A percentile compares a stretch with the other conserved stretches of the same genome.
phyloP scores from a whole-genome alignment of 2,888 invertebrate genomes.

The Nemapogon koenigi region DNA sequence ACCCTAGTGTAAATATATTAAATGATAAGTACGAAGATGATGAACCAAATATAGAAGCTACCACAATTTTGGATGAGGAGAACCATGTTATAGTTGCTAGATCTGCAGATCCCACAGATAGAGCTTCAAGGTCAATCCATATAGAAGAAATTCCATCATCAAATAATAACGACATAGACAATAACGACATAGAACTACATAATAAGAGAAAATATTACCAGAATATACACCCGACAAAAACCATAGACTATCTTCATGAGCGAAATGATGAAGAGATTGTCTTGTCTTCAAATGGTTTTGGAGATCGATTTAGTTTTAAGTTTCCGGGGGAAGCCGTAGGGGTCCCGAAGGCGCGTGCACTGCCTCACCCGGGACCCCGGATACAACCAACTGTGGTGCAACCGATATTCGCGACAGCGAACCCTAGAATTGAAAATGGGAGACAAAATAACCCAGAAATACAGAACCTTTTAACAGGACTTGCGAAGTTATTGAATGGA shows the following conservation, averaged over 20 bases:
- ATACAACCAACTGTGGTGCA: conserved; percentile 60
- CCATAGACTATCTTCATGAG: conserved; percentile 34
- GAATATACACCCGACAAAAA: conserved; percentile 65
- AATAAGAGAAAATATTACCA: conserved; percentile 50
- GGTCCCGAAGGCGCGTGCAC: conserved; percentile 76
- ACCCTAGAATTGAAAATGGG: conserved; percentile 42
- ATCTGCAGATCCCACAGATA: conserved; percentile 58
- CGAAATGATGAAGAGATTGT: conserved; percentile 41
- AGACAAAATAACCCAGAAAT: conserved; percentile 69
- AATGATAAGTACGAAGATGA: conserved; percentile 28
- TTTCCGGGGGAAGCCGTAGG: conserved; percentile 78
- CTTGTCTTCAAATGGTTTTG: conserved; percentile 42
- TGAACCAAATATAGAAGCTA: conserved; percentile 19
- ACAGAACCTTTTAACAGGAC: conserved; percentile 89
- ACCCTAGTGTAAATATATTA: conserved; percentile 40
- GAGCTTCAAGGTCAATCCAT: conserved; percentile 58
- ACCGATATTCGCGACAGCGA: conserved; percentile 59
- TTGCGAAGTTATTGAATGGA: conserved; percentile 86
- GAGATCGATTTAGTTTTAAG: conserved; percentile 49
- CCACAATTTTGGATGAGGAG: conserved; percentile 19
- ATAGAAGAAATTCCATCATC: conserved; percentile 55
- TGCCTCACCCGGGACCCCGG: conserved; percentile 72
- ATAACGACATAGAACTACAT: conserved; percentile 58
- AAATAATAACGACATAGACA: conserved; percentile 66
- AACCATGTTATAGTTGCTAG: conserved; percentile 54